A percentile compares a stretch with the other conserved stretches of the same genome.
Conservation (phyloP, 2,797 vertebrate genomes). For the Enteromius anoplus region DNA sequence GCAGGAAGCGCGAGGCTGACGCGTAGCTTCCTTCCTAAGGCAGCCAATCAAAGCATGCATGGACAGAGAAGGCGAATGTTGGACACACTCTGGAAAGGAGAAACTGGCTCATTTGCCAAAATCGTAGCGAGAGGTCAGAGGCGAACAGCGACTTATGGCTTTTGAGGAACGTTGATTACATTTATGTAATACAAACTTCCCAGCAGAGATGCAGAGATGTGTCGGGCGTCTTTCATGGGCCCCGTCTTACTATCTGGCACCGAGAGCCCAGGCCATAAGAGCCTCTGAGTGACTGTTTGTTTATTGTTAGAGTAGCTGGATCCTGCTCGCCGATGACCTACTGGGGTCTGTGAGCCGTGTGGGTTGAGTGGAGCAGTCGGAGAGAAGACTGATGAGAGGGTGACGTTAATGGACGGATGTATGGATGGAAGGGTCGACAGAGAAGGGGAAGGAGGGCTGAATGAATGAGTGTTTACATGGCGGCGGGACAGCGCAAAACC, state of each 20-base stretch:
- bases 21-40: slow-evolving; percentile 78
- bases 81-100: slow-evolving; percentile 48
- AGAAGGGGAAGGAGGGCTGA: slow-evolving; percentile 60
- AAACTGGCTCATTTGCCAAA: slow-evolving; percentile 35
- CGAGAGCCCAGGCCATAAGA: slow-evolving; percentile 70
- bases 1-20: slow-evolving; percentile 78
- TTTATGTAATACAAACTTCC: slow-evolving; percentile 50
- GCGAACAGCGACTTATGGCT: slow-evolving; percentile 35
- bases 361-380: slow-evolving; percentile 68
- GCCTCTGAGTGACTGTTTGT: slow-evolving; percentile 75
- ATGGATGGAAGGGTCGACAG: slow-evolving; percentile 74
- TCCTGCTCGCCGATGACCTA: slow-evolving; percentile 67
- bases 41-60: slow-evolving; percentile 78
- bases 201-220: slow-evolving; percentile 32
- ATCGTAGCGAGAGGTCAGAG: slow-evolving; percentile 49
- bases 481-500: slow-evolving; percentile 71
- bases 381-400: slow-evolving; percentile 78
- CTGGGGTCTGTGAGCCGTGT: slow-evolving; percentile 69
- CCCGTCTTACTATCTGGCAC: slow-evolving; percentile 70
- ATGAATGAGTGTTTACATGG: slow-evolving; percentile 70
- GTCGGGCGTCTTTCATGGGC: slow-evolving; percentile 33
- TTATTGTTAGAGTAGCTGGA: slow-evolving; percentile 74
- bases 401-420: slow-evolving; percentile 75
- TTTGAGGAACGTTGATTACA: slow-evolving; percentile 53
- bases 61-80: slow-evolving; percentile 62